Percentiles rank a stretch among this genome's conserved stretches.
phyloP scores from a whole-genome alignment of 1,140 invertebrate species.

The Heliconius melpomene region DNA sequence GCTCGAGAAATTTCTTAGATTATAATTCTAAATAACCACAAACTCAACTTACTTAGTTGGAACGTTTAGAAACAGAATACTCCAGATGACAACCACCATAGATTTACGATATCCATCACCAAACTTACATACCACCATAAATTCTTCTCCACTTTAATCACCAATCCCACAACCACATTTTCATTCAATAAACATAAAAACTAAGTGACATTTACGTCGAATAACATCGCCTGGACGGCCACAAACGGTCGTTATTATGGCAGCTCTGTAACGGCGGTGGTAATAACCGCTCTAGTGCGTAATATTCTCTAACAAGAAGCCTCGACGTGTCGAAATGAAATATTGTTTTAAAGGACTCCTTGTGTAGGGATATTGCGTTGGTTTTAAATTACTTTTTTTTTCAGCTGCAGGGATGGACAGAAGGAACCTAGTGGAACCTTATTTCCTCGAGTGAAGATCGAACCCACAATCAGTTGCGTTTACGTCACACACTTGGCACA shows the following conservation, averaged over 20 bases:
- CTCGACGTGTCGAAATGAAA: slow-evolving; percentile 36
- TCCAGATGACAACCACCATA: neutral
- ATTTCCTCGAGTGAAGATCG: no score
- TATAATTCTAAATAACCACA: neutral
- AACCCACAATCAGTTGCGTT: no score
- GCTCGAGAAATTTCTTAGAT: neutral
- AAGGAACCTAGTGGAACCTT: no score
- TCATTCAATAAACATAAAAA: slow-evolving; percentile 36
- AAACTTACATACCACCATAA: neutral
- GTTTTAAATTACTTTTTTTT: neutral
- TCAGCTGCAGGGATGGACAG: no score
- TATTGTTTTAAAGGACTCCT: slow-evolving; percentile 22
- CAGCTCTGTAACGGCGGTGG: slow-evolving; percentile 31
- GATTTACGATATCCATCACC: neutral
- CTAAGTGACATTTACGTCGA: slow-evolving; percentile 34
- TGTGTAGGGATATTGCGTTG: neutral
- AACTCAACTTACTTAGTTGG: no score
- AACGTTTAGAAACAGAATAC: no score
- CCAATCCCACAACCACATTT: slow-evolving; percentile 7
- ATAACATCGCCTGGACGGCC: slow-evolving; percentile 30
- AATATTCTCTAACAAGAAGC: slow-evolving; percentile 45
- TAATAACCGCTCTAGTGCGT: slow-evolving; percentile 41
- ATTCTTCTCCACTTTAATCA: slow-evolving; percentile 12
- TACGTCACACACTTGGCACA: no score
- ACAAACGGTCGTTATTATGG: slow-evolving; percentile 41